These are phyloP conservation scores for Diplodus sargus DNA, from an alignment of 2,797 vertebrate species.

Conservation along the genomic window DNA sequence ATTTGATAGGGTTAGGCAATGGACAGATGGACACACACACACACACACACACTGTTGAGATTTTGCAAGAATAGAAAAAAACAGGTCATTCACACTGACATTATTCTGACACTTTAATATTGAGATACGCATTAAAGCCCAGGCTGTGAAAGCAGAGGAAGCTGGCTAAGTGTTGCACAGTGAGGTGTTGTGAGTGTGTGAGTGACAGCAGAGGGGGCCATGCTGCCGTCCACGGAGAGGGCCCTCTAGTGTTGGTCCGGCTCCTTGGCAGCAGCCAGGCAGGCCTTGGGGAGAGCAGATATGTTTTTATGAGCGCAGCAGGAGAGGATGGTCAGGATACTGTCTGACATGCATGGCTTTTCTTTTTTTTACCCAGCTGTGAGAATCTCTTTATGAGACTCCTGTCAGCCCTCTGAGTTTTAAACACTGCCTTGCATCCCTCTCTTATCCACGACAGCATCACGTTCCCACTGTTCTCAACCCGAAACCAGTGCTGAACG, in stretches of 20 bases:
- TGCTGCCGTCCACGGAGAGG: conserved; percentile 77
- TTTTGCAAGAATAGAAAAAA: conserved; percentile 12
- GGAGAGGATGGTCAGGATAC: conserved; percentile 40
- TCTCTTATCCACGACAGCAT: neutral
- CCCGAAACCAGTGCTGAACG: too few species aligned
- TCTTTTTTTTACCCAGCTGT: neutral
- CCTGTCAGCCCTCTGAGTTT: conserved; percentile 16
- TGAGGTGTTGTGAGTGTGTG: conserved; percentile 23
- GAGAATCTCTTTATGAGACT: conserved; percentile 37
- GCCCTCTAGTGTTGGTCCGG: conserved; percentile 93
- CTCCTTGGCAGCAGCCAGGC: conserved; percentile 72
- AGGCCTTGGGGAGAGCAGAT: conserved; percentile 26
- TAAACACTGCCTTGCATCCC: neutral
- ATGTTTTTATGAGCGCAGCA: conserved; percentile 40
- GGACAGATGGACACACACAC: conserved; percentile 40
- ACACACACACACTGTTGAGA: neutral
- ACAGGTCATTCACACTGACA: neutral
- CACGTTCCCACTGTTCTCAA: neutral
- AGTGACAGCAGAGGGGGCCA: conserved; percentile 61
- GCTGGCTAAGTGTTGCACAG: conserved; percentile 15
- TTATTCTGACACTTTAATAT: conserved; percentile 7
- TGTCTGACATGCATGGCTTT: conserved; percentile 24
- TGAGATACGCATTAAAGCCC: neutral
- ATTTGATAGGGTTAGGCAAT: conserved; percentile 54
- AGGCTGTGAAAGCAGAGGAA: conserved; percentile 29